Base-by-base conservation (phyloP, 1,140 invertebrate species). In the Drosophila lacertosa region DNA sequence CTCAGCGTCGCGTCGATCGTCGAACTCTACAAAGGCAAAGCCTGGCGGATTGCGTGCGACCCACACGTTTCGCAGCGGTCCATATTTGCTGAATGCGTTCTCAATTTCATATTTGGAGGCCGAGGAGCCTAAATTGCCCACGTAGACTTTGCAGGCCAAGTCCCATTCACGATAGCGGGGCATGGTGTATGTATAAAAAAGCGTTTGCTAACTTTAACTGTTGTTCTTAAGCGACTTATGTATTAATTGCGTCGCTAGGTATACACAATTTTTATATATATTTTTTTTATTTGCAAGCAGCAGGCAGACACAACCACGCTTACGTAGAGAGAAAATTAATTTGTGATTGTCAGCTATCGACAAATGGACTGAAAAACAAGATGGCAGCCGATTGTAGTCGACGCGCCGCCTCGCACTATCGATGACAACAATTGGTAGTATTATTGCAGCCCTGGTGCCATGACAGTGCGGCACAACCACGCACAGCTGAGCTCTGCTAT, bases 21-120 rank as follows among this genome's bases (percentile, higher is more conserved):
- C 98, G 93, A 97, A 99, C 93, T 99, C 99, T 15, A 99, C 96
- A 93, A 99, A 99, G 7, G 98, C 98, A 93, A 99, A 99, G 5
- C 98, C 96, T 9, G 97, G 97, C 32, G 97, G 97, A 92, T 97
- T 98, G 89, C 96, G 92, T 0, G 98, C 98, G 15, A 99, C 98
- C 98, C 98, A 99, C 9, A 99, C 98, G 93, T 98, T 99, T 89
- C 96, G 94, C 64, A 99, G 93, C 24, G 96, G 96, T 1, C 98
- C 98, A 93, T 97, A 99, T 93, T 98, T 98, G 67, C 95, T 95
- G 91, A 99, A 99, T 13, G 97, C 95, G 90, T 95, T 96, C 92
- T 98, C 97, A 71, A 98, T 96, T 92, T 98, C 97, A 91, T 96
- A 95, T 92, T 97, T 97, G 57, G 97, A 97, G 7, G 97, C 97